phyloP scores from a whole-genome alignment of 2,113 vertebrate species.

The Lophotis ruficrista region DNA sequence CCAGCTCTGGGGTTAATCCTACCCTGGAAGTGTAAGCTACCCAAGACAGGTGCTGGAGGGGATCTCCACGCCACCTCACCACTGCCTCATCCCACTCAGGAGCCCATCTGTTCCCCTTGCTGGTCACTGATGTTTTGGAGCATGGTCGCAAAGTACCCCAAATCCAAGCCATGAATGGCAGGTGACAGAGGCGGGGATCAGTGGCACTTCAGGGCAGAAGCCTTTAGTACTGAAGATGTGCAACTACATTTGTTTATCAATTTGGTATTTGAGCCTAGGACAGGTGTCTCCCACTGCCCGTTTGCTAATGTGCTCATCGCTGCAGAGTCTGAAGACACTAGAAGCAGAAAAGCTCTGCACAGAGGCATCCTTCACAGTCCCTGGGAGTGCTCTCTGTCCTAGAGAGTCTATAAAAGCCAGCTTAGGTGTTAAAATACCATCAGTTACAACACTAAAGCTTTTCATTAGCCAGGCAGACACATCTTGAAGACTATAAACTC shows the following conservation, averaged over 20 bases:
- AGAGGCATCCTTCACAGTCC: neutral
- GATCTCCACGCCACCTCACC: rapidly evolving
- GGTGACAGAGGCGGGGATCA: neutral
- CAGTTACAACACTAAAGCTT: neutral
- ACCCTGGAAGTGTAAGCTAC: neutral
- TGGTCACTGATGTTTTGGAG: neutral
- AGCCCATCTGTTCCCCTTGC: neutral
- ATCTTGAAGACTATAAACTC: neutral
- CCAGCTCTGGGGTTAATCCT: neutral
- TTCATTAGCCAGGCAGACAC: neutral
- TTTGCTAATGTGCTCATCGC: neutral
- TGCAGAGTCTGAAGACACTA: neutral
- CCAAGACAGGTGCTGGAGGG: neutral
- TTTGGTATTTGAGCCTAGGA: neutral
- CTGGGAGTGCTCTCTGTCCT: neutral
- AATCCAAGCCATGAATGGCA: neutral
- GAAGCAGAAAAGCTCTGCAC: neutral
- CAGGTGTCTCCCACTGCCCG: neutral
- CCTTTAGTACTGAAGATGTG: neutral
- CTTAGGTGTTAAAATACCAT: neutral
- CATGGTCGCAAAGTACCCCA: neutral
- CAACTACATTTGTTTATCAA: neutral
- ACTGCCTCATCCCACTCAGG: neutral
- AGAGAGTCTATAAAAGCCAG: neutral
- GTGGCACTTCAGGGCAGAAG: neutral